A percentile compares a stretch with the other conserved stretches of the same genome.
Evolutionary conservation across 2,888 invertebrate species (phyloP).

Genomic region (Chesias legatella): DNA sequence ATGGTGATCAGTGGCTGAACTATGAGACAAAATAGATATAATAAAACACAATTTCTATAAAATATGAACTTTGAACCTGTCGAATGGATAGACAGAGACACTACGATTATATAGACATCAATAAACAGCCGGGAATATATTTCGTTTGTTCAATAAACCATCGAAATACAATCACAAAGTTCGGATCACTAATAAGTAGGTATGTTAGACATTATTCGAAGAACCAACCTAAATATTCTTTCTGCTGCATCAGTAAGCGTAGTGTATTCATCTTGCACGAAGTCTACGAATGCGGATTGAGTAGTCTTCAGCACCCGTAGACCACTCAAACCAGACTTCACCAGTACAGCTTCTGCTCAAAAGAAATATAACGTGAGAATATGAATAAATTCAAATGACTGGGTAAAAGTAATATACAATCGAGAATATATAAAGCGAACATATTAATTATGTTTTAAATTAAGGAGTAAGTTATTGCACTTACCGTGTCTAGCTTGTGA

Average conservation of each 20-base stretch:
- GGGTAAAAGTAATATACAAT: no score
- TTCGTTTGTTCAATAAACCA: no score
- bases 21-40: no score
- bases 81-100: no score
- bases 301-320: slow-evolving; percentile 89
- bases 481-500: slow-evolving; percentile 84
- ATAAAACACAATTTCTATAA: no score
- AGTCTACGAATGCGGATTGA: slow-evolving; percentile 89
- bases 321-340: slow-evolving; percentile 85
- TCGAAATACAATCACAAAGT: no score
- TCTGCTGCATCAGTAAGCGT: slow-evolving; percentile 87
- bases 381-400: slow-evolving; percentile 4
- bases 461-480: slow-evolving; percentile 26
- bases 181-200: no score
- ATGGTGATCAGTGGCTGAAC: no score
- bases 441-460: background rate
- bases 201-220: no score
- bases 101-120: no score
- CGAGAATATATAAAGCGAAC: background rate
- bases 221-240: slow-evolving; percentile 81
- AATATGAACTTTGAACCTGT: no score
- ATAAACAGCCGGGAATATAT: no score
- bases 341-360: slow-evolving; percentile 72
- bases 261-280: slow-evolving; percentile 88
- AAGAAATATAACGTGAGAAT: slow-evolving; percentile 9